These are phyloP conservation scores for Amyelois transitella DNA, from an alignment of 1,140 invertebrate genomes.

Conservation along the genomic window DNA sequence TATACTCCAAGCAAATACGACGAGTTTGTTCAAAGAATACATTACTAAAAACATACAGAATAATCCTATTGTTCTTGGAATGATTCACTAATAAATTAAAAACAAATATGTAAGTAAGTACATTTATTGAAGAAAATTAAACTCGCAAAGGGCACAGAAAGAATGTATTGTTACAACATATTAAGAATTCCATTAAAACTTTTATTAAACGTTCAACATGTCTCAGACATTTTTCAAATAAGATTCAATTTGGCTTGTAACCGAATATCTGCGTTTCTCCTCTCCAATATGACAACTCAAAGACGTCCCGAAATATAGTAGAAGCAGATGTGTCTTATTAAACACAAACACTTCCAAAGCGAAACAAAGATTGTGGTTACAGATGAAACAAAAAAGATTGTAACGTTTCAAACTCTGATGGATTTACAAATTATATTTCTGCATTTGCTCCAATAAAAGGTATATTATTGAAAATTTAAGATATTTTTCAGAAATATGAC, in stretches of 20 bases:
- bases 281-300: slow-evolving; percentile 28
- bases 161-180: background rate
- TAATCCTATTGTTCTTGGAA: background rate
- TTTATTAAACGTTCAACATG: slow-evolving; percentile 3
- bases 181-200: background rate
- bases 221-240: slow-evolving; percentile 3
- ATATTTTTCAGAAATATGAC: slow-evolving; percentile 25
- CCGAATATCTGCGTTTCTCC: slow-evolving; percentile 23
- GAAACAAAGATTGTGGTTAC: slow-evolving; percentile 20
- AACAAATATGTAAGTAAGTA: background rate
- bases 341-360: slow-evolving; percentile 20
- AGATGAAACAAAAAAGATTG: slow-evolving; percentile 12
- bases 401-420: background rate
- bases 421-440: background rate
- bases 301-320: slow-evolving; percentile 34
- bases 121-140: background rate
- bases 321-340: slow-evolving; percentile 39
- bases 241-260: slow-evolving; percentile 20
- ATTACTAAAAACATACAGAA: background rate
- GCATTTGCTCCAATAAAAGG: slow-evolving; percentile 5
- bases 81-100: background rate
- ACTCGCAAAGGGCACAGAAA: background rate
- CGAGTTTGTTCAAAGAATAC: background rate
- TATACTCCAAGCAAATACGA: background rate
- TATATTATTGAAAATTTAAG: background rate